Percentiles rank a stretch among this genome's conserved stretches.
These are phyloP conservation scores for Ceriagrion tenellum DNA, from an alignment of 2,888 invertebrate species.

Conservation along the genomic window DNA sequence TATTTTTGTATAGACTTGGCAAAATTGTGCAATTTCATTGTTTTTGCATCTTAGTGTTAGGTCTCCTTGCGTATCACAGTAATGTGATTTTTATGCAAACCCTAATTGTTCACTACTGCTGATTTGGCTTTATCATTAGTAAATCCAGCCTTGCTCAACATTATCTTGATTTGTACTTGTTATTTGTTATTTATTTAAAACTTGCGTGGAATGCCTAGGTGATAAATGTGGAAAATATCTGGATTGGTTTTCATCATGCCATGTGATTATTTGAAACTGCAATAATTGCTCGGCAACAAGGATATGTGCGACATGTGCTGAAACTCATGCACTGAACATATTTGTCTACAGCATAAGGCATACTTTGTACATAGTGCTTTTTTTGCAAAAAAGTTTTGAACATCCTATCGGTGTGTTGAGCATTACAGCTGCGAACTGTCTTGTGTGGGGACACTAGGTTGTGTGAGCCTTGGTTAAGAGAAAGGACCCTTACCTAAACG, in stretches of 20 bases:
- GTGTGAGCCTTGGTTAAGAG: not conserved
- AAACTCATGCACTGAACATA: not conserved
- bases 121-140: not conserved
- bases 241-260: not conserved
- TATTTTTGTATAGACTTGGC: not conserved
- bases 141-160: slow-evolving; percentile 16
- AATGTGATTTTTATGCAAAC: slow-evolving; percentile 15
- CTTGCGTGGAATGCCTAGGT: not conserved
- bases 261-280: not conserved
- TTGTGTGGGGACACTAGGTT: not conserved
- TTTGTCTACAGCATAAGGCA: not conserved
- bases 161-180: slow-evolving; percentile 29
- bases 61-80: not conserved
- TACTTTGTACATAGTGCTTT: not conserved
- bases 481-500: not conserved
- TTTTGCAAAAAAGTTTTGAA: not conserved
- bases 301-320: not conserved
- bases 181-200: slow-evolving; percentile 45
- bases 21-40: slow-evolving; percentile 33
- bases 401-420: not conserved
- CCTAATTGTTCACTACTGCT: not conserved
- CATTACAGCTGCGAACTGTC: not conserved
- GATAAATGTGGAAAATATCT: not conserved
- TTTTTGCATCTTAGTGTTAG: not conserved
- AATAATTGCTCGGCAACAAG: not conserved